Evolutionary conservation across 2,888 invertebrate genomes (phyloP), one percentile per base, ranked within the genome.

Genomic region (Polymixis lichenea): DNA sequence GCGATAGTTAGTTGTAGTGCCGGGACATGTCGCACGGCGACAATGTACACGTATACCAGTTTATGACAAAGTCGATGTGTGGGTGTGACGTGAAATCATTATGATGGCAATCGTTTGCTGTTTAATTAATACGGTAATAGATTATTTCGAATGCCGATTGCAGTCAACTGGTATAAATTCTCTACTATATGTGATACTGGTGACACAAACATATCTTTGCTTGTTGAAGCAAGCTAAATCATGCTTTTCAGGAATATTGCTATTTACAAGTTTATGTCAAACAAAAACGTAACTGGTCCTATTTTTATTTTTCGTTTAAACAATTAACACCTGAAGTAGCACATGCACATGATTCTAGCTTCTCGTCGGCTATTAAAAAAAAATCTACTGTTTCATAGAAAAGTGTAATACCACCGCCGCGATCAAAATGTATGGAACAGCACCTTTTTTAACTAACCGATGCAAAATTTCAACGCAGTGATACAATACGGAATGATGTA

Each of bases 1-100:
- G 86, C 83, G 91, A 94, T 94, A 93, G 89, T 89, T 72, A 80
- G 78, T 79, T 68, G 73, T 75, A 72, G 32, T n/a, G 28, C 28
- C 22, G 19, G 6, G n/a, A n/a, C 62, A 6, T 49, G 82, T 58
- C 58, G 62, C 60, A 32, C 61, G 43, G 15, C 46, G 64, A 61
- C 58, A 56, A 67, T 75, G 51, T 75, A 79, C 25, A 67, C 32
- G 38, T 78, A 68, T 55, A 5, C 32, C 43, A 73, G 55, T 84
- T 86, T 74, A 86, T 80, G 85, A 80, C 70, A 82, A 38, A 49
- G 17, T 55, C 28, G 7, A n/a, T 6, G 17, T 28, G 83, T 83
- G 83, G 83, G 86, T 49, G 78, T 64, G 32, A 53, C 38, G 28
- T 49, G 38, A 32, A 13, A 70, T 25, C 25, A 53, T 46, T 43